Evolutionary conservation across 2,113 vertebrate species (phyloP).

Genomic region (Oreochromis spilurus): DNA sequence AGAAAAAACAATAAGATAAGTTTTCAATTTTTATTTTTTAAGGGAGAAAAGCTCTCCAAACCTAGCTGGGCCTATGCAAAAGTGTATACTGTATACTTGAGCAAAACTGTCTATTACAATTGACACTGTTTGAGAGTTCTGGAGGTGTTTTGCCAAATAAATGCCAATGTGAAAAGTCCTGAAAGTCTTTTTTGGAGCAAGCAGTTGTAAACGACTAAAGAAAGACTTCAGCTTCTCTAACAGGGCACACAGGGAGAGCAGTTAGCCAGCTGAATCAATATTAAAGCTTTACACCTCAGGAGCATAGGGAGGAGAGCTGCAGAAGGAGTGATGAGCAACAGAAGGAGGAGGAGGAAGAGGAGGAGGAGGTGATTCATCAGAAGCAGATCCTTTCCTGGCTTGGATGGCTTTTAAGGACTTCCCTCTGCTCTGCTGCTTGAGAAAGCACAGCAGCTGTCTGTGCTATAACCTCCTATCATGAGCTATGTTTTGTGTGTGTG

Average conservation of each 20-base stretch:
- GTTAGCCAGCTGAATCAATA: constrained; percentile 51
- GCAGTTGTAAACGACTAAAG: not conserved
- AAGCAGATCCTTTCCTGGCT: constrained; percentile 7
- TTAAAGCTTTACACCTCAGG: constrained; percentile 27
- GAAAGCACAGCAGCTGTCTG: constrained; percentile 21
- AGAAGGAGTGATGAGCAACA: not conserved
- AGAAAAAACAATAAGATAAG: not conserved
- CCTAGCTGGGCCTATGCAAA: not conserved
- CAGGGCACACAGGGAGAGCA: constrained; percentile 38
- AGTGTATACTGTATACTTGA: not conserved
- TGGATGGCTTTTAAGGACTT: constrained; percentile 44
- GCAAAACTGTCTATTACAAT: not conserved
- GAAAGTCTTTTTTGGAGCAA: not conserved
- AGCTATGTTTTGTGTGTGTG: not conserved
- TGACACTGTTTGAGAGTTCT: not conserved
- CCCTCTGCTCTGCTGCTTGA: not conserved
- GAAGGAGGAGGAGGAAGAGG: not conserved
- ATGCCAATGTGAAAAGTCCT: not conserved
- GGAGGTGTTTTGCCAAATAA: not conserved
- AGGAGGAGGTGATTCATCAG: constrained; percentile 39
- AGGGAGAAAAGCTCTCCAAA: not conserved
- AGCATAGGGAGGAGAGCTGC: constrained; percentile 9
- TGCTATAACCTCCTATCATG: not conserved
- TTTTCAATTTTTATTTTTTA: not conserved
- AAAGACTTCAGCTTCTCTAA: constrained; percentile 32